phyloP scores from a whole-genome alignment of 2,797 vertebrate genomes.

The Xenopus petersii region DNA sequence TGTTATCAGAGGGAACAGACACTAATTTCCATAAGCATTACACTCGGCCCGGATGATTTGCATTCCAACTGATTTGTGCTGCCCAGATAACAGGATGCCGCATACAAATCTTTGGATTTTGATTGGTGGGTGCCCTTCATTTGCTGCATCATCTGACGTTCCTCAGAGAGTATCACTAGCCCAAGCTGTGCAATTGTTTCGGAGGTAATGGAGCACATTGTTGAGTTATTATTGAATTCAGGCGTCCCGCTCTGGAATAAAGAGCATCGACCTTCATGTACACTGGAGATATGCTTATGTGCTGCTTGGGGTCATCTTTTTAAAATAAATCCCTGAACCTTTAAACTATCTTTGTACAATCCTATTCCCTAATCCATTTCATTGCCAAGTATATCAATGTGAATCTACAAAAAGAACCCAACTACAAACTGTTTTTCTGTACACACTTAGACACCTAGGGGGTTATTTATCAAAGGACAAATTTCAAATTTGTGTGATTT shows the following conservation, averaged over 20 bases:
- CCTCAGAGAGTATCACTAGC: conserved; percentile 40
- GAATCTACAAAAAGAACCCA: too few species aligned
- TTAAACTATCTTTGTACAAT: too few species aligned
- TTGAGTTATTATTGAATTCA: conserved; percentile 42
- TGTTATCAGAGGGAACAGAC: conserved; percentile 37
- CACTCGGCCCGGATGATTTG: conserved; percentile 24
- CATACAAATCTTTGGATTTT: conserved; percentile 34
- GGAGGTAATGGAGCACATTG: conserved; percentile 31
- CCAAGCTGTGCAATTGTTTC: conserved; percentile 33
- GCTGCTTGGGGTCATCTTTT: too few species aligned
- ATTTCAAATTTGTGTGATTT: too few species aligned
- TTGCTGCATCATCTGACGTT: conserved; percentile 41
- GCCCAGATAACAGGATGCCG: conserved; percentile 33
- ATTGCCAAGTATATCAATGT: too few species aligned
- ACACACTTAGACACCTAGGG: too few species aligned
- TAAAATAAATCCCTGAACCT: too few species aligned
- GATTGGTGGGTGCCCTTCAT: conserved; percentile 28
- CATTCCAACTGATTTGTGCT: conserved; percentile 40
- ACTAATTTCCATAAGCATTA: neutral
- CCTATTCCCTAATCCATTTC: too few species aligned
- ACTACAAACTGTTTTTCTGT: too few species aligned
- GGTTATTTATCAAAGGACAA: too few species aligned
- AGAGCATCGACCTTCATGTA: conserved; percentile 31
- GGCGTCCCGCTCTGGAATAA: conserved; percentile 27
- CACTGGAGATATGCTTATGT: neutral